These are phyloP conservation scores for Forbesichthys papilliferus DNA, from an alignment of 2,113 vertebrate species.

Conservation along the genomic window DNA sequence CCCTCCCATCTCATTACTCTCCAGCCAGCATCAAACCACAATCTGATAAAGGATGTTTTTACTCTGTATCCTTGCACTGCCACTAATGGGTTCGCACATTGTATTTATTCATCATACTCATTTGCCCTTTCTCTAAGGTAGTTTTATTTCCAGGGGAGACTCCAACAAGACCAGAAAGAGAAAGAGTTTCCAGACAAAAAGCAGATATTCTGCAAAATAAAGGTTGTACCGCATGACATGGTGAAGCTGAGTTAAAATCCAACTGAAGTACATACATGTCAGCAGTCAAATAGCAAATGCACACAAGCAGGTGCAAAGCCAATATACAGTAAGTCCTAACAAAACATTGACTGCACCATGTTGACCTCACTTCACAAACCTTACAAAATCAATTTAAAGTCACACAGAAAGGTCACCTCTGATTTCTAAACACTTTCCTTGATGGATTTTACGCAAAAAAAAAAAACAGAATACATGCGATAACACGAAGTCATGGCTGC, in stretches of 20 bases:
- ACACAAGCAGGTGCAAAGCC: not conserved
- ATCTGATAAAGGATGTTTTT: constrained; percentile 12
- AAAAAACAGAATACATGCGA: not conserved
- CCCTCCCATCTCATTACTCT: constrained; percentile 32
- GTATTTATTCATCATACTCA: too few relatives aligned
- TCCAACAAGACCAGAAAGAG: too few relatives aligned
- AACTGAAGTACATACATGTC: not conserved
- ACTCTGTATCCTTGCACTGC: too few relatives aligned
- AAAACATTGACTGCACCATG: too few relatives aligned
- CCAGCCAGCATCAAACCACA: constrained; percentile 31
- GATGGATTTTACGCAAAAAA: not conserved
- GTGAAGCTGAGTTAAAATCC: not conserved
- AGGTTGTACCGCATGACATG: not conserved
- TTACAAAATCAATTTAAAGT: too few relatives aligned
- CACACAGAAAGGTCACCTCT: too few relatives aligned
- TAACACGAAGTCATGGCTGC: not conserved
- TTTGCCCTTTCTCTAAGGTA: too few relatives aligned
- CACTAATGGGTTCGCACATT: too few relatives aligned
- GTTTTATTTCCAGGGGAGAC: too few relatives aligned
- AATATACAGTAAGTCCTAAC: too few relatives aligned
- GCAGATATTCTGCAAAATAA: not conserved
- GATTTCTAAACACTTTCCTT: too few relatives aligned
- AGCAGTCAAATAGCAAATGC: not conserved
- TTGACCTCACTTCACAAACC: too few relatives aligned
- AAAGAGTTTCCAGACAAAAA: not conserved